Evolutionary conservation across 2,113 vertebrate species (phyloP).

Genomic region (Pygathrix nemaeus): DNA sequence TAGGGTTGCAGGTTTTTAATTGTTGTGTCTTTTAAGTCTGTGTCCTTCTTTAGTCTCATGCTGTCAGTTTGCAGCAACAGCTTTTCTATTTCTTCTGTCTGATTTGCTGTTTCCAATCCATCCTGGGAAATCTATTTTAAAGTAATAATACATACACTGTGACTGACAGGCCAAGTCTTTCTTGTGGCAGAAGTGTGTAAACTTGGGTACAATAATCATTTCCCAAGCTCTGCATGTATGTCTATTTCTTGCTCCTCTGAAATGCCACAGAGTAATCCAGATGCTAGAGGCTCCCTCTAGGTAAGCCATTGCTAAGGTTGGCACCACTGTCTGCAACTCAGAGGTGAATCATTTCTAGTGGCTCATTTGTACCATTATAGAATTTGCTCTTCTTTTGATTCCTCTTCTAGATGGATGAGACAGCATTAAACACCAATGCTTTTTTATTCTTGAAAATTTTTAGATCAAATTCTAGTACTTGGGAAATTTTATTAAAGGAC

Average conservation of each 20-base stretch:
- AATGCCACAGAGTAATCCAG: not conserved
- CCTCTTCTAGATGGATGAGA: not conserved
- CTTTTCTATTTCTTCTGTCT: not conserved
- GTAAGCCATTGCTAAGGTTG: not conserved
- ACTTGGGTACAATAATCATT: not conserved
- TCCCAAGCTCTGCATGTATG: not conserved
- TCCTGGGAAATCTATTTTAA: not conserved
- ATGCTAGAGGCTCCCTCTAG: too few relatives aligned
- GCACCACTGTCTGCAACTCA: not conserved
- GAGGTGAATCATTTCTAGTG: not conserved
- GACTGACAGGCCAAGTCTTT: not conserved
- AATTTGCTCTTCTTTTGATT: not conserved
- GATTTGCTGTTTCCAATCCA: not conserved
- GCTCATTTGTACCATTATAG: not conserved
- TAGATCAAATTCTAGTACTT: not conserved
- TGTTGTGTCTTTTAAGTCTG: not conserved
- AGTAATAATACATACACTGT: not conserved
- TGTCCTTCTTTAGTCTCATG: not conserved
- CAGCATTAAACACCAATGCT: not conserved
- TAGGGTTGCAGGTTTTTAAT: not conserved
- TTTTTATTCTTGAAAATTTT: slow-evolving; percentile 14
- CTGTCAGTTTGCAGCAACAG: not conserved
- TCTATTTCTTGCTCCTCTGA: not conserved
- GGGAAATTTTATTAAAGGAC: not conserved
- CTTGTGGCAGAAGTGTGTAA: not conserved